These are phyloP conservation scores for Amitus sp. DNA, from an alignment of 2,888 invertebrate species.

Conservation along the genomic window DNA sequence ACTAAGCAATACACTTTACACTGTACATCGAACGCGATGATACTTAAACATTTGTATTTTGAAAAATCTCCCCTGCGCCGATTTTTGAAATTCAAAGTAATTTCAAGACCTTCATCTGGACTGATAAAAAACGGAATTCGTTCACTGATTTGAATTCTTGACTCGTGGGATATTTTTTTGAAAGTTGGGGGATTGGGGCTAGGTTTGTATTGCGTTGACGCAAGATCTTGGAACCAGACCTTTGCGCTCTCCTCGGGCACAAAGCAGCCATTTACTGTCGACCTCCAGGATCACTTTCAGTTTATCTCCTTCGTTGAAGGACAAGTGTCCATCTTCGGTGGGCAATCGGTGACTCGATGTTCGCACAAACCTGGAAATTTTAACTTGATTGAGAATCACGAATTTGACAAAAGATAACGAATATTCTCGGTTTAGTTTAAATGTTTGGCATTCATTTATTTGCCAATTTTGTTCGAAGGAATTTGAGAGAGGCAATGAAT, in stretches of 20 bases:
- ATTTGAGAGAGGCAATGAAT: too few relatives aligned
- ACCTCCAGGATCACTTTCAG: slow-evolving; percentile 80
- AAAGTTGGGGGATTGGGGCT: slow-evolving; percentile 43
- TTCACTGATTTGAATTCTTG: too few relatives aligned
- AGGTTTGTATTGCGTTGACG: slow-evolving; percentile 66
- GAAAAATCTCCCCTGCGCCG: background rate
- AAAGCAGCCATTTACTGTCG: slow-evolving; percentile 79
- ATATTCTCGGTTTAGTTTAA: too few relatives aligned
- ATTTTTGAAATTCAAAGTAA: background rate
- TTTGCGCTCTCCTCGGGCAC: slow-evolving; percentile 80
- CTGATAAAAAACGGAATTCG: background rate
- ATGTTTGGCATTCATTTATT: too few relatives aligned
- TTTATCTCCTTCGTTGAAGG: slow-evolving; percentile 81
- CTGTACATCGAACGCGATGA: slow-evolving; percentile 50
- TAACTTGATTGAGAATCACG: too few relatives aligned
- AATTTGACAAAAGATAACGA: too few relatives aligned
- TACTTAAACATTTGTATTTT: background rate
- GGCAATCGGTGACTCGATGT: slow-evolving; percentile 79
- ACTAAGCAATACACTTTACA: slow-evolving; percentile 46
- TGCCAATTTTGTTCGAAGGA: too few relatives aligned
- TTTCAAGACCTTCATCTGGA: background rate
- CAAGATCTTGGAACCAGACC: slow-evolving; percentile 80
- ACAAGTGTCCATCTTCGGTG: slow-evolving; percentile 81
- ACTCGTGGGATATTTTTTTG: too few relatives aligned
- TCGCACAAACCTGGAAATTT: slow-evolving; percentile 74